Evolutionary conservation across 2,113 vertebrate genomes (phyloP), one percentile per base, ranked within the genome.

Genomic region (Eudorcas thomsonii): DNA sequence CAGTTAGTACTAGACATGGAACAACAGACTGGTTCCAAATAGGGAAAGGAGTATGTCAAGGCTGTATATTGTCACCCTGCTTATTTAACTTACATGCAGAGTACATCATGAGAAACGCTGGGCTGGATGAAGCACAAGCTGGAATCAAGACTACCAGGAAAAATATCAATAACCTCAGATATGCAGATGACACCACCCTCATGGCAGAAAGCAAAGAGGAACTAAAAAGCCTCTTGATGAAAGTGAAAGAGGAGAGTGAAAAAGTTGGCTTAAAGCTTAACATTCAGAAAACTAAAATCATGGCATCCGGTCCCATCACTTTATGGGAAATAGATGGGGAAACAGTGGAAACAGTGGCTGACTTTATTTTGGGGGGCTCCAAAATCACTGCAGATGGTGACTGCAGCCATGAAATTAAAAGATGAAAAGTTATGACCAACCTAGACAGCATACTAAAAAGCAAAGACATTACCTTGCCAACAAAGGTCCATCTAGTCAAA

Each of bases 121-220:
- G n/a, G 0, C 64, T 71, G 9, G n/a, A 71, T 0, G 9, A 71
- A 71, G 17, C 64, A 36, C n/a, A 36, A 71, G n/a, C 17, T 11
- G 64, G n/a, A 71, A 71, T 71, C n/a, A 36, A 71, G 64, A 36
- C 0, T 71, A 0, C 9, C 2, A 1, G n/a, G 17, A 71, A 19
- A 71, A 71, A 36, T 36, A 11, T 36, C n/a, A 71, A 21, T 71
- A 21, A 71, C 17, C n/a, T 71, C 64, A 71, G 64, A 71, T 71
- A 71, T 71, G 64, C n/a, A 36, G 8, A 36, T 21, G n/a, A 11
- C 9, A 71, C 2, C n/a, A 36, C 9, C 4, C n/a, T 36, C 21
- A 71, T 21, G n/a, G 64, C n/a, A 71, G 64, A 23, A 71, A 36
- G 17, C 1, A 2, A 71, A 71, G 30, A 64, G 30, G n/a, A 71